These are phyloP conservation scores for Drosophila birchii DNA, from an alignment of 2,888 invertebrate genomes.

Conservation along the genomic window DNA sequence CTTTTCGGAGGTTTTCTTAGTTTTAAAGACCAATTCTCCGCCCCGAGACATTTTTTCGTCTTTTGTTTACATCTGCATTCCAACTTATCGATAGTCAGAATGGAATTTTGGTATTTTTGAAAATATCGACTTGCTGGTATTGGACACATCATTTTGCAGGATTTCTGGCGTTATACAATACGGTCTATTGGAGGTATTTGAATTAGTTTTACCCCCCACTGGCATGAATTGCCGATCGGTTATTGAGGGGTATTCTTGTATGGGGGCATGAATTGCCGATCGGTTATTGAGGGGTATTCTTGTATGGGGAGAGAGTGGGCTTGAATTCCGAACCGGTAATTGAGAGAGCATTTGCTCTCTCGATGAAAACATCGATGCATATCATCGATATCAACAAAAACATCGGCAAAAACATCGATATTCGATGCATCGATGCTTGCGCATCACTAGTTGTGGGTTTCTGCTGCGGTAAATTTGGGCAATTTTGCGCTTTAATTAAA, in stretches of 20 bases:
- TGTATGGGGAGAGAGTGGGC: no score
- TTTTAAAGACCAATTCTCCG: constrained; percentile 84
- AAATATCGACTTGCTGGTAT: background rate
- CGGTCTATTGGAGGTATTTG: constrained; percentile 2
- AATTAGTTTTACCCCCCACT: no score
- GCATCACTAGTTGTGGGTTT: constrained; percentile 12
- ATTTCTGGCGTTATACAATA: background rate
- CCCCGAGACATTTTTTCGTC: constrained; percentile 23
- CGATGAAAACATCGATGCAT: no score
- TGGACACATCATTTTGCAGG: background rate
- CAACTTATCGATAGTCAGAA: constrained; percentile 7
- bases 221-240: no score
- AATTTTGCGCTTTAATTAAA: constrained; percentile 13
- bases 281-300: no score
- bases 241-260: no score
- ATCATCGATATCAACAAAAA: no score
- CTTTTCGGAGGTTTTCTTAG: constrained; percentile 89
- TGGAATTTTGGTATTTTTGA: background rate
- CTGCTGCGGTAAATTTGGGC: constrained; percentile 26
- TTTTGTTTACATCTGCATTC: constrained; percentile 29
- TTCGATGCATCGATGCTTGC: no score
- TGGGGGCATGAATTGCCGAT: no score
- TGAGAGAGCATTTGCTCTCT: no score
- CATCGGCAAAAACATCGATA: no score
- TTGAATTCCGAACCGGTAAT: no score